Evolutionary conservation across 2,888 invertebrate species (phyloP), one percentile per base, ranked within the genome.

Genomic region (Chaetogeoica ovagalla): DNA sequence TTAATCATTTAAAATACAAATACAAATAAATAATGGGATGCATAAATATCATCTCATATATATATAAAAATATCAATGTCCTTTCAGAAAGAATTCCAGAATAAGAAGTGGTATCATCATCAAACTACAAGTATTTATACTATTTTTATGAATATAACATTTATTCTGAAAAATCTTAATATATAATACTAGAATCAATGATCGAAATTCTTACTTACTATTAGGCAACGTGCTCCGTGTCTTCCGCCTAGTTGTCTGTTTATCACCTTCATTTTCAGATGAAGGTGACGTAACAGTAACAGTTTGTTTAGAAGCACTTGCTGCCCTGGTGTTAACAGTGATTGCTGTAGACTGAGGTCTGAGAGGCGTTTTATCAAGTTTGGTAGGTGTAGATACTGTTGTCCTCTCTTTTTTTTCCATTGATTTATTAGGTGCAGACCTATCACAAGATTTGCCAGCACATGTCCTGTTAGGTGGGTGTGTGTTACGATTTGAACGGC

Each of bases 201-300:
- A 75, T 43, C 43, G 43, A 66, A 82, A 68, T 76, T 79, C 82
- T 69, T 74, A 76, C 73, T 81, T 82, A 83, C 84, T 84, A 81
- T 83, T 83, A 63, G 83, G 83, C 73, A 83, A 83, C 57, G 83
- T 84, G 81, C 84, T 85, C 21, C 85, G 82, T 11, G 85, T 84
- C 82, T 85, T 85, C 63, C 85, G 83, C 68, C 85, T 83, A 11
- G 83, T 84, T 39, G 77, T 71, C 55, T 79, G 79, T 71, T 79
- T 79, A 30, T 79, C 79, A 23, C 71, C 79, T 63, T 79, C 79
- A 71, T 83, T 84, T 39, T 84, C 84, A 15, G 74, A 72, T 2
- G 73, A 70, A 30, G 79, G 72, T 13, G 82, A 74, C 3, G 66
- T 77, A 11, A 82, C 52, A 15, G 82, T 30, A n/a, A 74, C 66